A percentile compares a stretch with the other conserved stretches of the same genome.
phyloP scores from a whole-genome alignment of 2,797 vertebrate genomes.

The Silurus lanzhouensis region DNA sequence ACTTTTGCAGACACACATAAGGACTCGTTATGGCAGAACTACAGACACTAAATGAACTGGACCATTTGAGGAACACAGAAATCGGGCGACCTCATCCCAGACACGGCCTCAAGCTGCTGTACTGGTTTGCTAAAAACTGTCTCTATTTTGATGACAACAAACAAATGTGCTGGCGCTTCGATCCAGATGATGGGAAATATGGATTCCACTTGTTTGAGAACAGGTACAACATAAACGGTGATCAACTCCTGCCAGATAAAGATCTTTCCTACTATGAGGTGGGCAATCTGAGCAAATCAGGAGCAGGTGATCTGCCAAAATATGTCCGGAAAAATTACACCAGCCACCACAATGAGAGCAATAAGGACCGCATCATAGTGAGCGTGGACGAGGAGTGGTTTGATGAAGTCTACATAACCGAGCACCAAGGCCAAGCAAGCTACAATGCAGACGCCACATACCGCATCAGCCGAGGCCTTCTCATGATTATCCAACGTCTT shows the following conservation, averaged over 20 bases:
- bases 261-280: background rate
- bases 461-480: background rate
- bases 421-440: background rate
- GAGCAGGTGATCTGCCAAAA: background rate
- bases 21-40: background rate
- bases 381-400: background rate
- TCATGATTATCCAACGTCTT: background rate
- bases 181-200: background rate
- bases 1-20: background rate
- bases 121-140: slow-evolving; percentile 1
- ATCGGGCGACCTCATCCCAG: background rate
- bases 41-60: background rate
- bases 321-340: background rate
- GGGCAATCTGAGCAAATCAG: slow-evolving; percentile 3
- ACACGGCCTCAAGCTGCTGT: slow-evolving; percentile 27
- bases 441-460: background rate
- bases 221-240: background rate
- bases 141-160: background rate
- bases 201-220: slow-evolving; percentile 6
- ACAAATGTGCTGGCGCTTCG: background rate
- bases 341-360: background rate
- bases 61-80: background rate
- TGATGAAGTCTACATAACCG: background rate
- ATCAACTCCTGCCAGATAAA: background rate
- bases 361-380: slow-evolving; percentile 16